Base-by-base conservation (phyloP, 2,888 invertebrate genomes). In the Latrodectus elegans region DNA sequence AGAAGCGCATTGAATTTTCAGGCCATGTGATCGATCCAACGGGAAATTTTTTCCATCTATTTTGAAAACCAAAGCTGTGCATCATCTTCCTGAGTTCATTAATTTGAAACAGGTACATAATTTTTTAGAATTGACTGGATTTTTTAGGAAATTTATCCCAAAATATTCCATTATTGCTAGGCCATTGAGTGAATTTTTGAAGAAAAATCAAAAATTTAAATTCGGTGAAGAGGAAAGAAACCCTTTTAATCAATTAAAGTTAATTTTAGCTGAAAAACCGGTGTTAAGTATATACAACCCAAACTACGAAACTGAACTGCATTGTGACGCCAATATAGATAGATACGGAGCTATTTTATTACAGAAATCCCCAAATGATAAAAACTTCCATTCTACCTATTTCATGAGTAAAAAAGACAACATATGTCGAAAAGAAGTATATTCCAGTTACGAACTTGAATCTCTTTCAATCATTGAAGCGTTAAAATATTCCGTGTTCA, bases 1-100 rank as follows among this genome's bases (percentile, higher is more conserved):
- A 78, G 17, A 67, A n/a, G 10, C 52, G 26, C 49, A 22, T 80
- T 10, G 75, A 80, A 38, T 81, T 71, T 71, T 51, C 81, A 2
- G 76, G 80, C 3, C 70, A 85, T 38, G 17, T 85, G 0, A 53
- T 85, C 4, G 74, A 85, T n/a, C n/a, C 70, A 55, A 85, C 2
- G 74, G 85, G 11, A 75, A 60, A n/a, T 22, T 85, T 9, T 11
- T 10, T 10, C 79, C 80, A 1, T 80, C 85, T 15, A 14, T 55
- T 38, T 8, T 10, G 9, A 78, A 84, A 53, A 68, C 55, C 1
- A 1, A 3, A 15, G 76, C 9, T 14, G 17, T n/a, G n/a, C n/a
- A n/a, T n/a, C n/a, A n/a, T n/a, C n/a, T n/a, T n/a, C n/a, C n/a
- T n/a, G n/a, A n/a, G 14, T 64, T 26, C 17, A 76, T 12, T 51